A percentile compares a stretch with the other conserved stretches of the same genome.
These are phyloP conservation scores for Mustelus asterias DNA, from an alignment of 2,113 vertebrate species.

Conservation along the genomic window DNA sequence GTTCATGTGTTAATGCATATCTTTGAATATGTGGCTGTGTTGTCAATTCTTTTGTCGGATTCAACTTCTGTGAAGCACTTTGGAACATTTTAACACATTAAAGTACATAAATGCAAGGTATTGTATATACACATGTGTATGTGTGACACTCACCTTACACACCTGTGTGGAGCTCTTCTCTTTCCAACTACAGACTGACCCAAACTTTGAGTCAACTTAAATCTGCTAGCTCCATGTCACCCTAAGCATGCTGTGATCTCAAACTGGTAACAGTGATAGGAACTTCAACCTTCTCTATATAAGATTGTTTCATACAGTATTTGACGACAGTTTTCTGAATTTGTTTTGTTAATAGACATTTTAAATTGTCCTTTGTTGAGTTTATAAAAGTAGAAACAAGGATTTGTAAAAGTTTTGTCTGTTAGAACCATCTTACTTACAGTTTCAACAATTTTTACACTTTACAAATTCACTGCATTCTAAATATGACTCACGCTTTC, in stretches of 20 bases:
- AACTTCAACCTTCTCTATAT: background rate
- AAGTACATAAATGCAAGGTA: background rate
- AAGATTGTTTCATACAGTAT: background rate
- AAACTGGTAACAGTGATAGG: background rate
- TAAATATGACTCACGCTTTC: background rate
- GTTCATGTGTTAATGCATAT: background rate
- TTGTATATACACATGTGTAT: background rate
- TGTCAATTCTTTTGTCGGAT: background rate
- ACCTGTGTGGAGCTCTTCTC: background rate
- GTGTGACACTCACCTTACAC: background rate
- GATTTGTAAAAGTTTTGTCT: background rate
- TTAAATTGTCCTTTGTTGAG: background rate
- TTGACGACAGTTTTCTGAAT: background rate
- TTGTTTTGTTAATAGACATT: background rate
- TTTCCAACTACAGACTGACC: background rate
- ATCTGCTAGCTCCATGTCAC: background rate
- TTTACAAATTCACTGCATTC: slow-evolving; percentile 17
- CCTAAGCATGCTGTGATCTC: background rate
- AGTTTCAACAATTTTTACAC: slow-evolving; percentile 6
- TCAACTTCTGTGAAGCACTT: background rate
- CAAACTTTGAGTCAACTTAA: slow-evolving; percentile 1
- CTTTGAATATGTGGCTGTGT: background rate
- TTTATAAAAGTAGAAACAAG: background rate
- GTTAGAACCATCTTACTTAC: background rate
- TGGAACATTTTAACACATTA: background rate